Evolutionary conservation across 2,113 vertebrate genomes (phyloP), one percentile per base, ranked within the genome.

Genomic region (Sorex araneus): DNA sequence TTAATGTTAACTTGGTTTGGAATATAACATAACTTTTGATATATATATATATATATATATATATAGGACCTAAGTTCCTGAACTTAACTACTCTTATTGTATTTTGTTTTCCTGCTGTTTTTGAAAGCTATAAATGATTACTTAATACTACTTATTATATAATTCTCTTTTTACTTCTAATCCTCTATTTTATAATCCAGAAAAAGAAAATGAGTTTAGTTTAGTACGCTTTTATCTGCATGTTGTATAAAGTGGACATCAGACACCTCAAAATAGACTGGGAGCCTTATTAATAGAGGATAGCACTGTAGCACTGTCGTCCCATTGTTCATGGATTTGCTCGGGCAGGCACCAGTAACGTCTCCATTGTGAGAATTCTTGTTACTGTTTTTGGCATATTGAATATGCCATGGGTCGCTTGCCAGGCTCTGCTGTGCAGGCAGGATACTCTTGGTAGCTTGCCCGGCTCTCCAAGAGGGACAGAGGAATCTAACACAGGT

Each of bases 131-230:
- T 77, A 89, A 60, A 64, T 34, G 8, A 66, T 93, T 54, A 70
- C 87, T 80, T 92, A 64, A 66, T 47, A 93, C 23, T 34, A 70
- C 34, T 89, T 81, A 66, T 92, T 87, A 87, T 75, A 89, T 76
- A 94, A 89, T 74, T 91, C 64, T 18, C 64, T 95, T 57, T 36
- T 23, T 78, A 45, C 32, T 81, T 92, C 71, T 91, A 84, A 91
- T 84, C 79, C 87, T 57, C 71, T 84, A 1, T 63, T 95, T 92
- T 40, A 40, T 92, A 84, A 91, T 94, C 90, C 81, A 54, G 74
- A 71, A 91, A 32, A 73, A 91, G 89, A 95, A 92, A 95, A 93
- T 96, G 76, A 94, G 45, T 91, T 97, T 97, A 90, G 64, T 57
- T 63, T 45, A 78, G 69, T 94, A 87, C 93, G 87, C 43, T 45